A percentile compares a stretch with the other conserved stretches of the same genome.
Conservation (phyloP, 2,113 vertebrate species). For the Dromiciops gliroides region DNA sequence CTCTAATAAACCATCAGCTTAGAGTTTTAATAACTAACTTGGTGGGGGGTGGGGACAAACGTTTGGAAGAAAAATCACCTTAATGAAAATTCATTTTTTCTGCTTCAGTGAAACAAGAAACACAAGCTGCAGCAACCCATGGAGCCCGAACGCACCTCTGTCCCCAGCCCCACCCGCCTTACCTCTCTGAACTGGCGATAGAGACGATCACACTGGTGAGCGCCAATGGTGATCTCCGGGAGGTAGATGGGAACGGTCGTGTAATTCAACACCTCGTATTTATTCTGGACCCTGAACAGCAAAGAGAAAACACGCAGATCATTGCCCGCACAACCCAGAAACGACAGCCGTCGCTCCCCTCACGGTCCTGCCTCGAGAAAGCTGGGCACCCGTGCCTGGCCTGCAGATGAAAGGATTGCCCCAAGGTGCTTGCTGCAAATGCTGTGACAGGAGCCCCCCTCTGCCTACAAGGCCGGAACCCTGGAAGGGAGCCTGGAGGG, state of each 20-base stretch:
- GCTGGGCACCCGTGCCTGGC: too few relatives aligned
- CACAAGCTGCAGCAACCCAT: not conserved
- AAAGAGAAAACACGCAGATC: not conserved
- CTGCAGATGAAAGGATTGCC: too few relatives aligned
- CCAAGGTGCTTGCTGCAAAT: too few relatives aligned
- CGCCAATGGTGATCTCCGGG: constrained; percentile 92
- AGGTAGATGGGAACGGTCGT: constrained; percentile 85
- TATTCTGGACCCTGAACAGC: constrained; percentile 87
- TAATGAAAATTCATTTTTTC: not conserved
- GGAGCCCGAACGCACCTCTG: rapidly evolving
- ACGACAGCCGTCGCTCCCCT: too few relatives aligned
- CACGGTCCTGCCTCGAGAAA: too few relatives aligned
- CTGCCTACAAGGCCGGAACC: too few relatives aligned
- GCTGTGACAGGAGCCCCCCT: too few relatives aligned
- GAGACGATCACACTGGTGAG: constrained; percentile 82
- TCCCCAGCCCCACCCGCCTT: constrained; percentile 18
- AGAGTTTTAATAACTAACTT: not conserved
- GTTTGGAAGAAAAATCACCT: constrained; percentile 25
- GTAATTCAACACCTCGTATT: constrained; percentile 81
- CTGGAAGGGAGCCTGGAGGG: too few relatives aligned
- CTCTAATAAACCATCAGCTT: not conserved
- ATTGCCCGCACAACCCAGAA: not conserved
- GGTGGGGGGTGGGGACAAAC: not conserved
- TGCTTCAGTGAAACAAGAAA: not conserved
- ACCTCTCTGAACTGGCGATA: constrained; percentile 85